A percentile compares a stretch with the other conserved stretches of the same genome.
Conservation (phyloP, 2,888 invertebrate genomes). For the Tipula vernalis region DNA sequence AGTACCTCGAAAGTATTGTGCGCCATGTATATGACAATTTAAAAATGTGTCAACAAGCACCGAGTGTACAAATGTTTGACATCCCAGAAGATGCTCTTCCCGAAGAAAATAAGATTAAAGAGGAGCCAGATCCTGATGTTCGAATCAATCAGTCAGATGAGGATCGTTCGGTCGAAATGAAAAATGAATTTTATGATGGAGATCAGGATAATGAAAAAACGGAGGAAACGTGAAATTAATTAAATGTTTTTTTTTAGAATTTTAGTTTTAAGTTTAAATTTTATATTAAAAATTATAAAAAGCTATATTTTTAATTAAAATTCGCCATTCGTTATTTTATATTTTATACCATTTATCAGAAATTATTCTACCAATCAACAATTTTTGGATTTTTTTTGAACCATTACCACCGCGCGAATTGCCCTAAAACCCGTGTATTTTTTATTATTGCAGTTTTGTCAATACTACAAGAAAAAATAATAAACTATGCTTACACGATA, state of each 20-base stretch:
- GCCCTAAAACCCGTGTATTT: too few relatives aligned
- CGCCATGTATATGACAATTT: conserved; percentile 85
- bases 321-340: not conserved
- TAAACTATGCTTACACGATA: too few relatives aligned
- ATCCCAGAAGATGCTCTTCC: conserved; percentile 73
- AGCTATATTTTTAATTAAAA: not conserved
- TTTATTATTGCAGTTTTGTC: too few relatives aligned
- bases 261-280: not conserved
- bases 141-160: conserved; percentile 63
- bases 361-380: not conserved
- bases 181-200: conserved; percentile 82
- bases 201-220: conserved; percentile 82
- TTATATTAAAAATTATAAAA: not conserved
- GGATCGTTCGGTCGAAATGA: conserved; percentile 69
- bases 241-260: conserved; percentile 31
- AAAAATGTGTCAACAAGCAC: conserved; percentile 85
- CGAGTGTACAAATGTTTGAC: conserved; percentile 95
- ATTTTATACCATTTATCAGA: not conserved
- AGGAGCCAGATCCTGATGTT: conserved; percentile 75
- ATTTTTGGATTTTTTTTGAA: not conserved
- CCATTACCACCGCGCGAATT: too few relatives aligned
- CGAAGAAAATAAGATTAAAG: conserved; percentile 49
- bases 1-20: conserved; percentile 85
- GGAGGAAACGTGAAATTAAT: conserved; percentile 22
- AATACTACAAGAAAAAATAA: too few relatives aligned